These are phyloP conservation scores for Rissa tridactyla DNA, from an alignment of 2,113 vertebrate species.

Conservation along the genomic window DNA sequence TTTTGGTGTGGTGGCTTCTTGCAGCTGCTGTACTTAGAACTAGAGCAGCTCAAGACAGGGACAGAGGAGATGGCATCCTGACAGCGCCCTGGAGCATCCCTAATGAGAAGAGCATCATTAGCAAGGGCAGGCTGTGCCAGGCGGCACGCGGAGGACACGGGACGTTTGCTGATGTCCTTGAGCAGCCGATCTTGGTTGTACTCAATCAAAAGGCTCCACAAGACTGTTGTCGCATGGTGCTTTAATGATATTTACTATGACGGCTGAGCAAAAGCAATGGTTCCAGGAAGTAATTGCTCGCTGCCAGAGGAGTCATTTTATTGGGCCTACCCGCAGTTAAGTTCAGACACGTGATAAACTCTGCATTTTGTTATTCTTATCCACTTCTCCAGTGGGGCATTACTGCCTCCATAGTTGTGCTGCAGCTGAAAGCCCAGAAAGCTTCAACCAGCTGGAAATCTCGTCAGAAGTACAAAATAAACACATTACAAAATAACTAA, in stretches of 20 bases:
- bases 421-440: not conserved
- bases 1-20: not conserved
- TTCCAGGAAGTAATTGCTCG: conserved; percentile 30
- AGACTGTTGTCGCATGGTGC: not conserved
- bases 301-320: not conserved
- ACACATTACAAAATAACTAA: not conserved
- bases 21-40: not conserved
- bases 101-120: not conserved
- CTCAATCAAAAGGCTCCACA: not conserved
- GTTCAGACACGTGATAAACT: not conserved
- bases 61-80: not conserved
- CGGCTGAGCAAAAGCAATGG: not conserved
- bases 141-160: fast-evolving
- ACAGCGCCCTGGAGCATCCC: not conserved
- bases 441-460: not conserved
- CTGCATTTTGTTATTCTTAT: not conserved
- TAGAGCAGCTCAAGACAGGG: not conserved
- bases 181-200: not conserved
- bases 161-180: not conserved
- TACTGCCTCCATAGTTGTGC: not conserved
- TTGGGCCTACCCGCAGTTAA: not conserved
- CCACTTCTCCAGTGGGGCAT: not conserved
- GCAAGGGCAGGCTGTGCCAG: not conserved
- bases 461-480: not conserved
- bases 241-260: conserved; percentile 9